Conservation (phyloP, 2,797 vertebrate genomes). For the Adelosebastes latens region DNA sequence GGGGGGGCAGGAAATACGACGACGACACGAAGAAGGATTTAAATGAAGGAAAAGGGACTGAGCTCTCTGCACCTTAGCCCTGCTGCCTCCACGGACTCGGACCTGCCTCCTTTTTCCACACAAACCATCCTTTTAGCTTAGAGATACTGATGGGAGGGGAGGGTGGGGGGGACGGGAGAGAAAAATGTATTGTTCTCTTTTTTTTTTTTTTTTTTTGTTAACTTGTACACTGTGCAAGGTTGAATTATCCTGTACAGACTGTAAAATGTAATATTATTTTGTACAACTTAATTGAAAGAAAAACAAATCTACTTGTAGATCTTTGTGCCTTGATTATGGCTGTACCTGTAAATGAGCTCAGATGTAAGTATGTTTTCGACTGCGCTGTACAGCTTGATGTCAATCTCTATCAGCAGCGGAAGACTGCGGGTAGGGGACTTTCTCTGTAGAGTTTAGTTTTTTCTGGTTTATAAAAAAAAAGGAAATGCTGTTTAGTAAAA, state of each 20-base stretch:
- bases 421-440: constrained; percentile 88
- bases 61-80: constrained; percentile 83
- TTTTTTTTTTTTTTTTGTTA: constrained; percentile 80
- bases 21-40: constrained; percentile 47
- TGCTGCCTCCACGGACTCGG: constrained; percentile 85
- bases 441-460: constrained; percentile 91
- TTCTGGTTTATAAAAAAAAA: constrained; percentile 93
- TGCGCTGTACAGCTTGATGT: constrained; percentile 96
- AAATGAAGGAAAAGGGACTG: constrained; percentile 77
- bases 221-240: constrained; percentile 96
- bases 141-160: constrained; percentile 74
- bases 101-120: constrained; percentile 83
- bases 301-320: constrained; percentile 91
- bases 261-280: constrained; percentile 99
- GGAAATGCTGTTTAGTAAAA: constrained; percentile 90
- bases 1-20: constrained; percentile 46
- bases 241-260: constrained; percentile 97
- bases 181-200: constrained; percentile 77
- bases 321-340: constrained; percentile 93
- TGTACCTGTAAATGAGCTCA: constrained; percentile 94
- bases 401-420: constrained; percentile 88
- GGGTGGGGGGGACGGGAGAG: constrained; percentile 49
- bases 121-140: constrained; percentile 84
- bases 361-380: constrained; percentile 94
- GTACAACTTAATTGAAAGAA: constrained; percentile 96